Conservation (phyloP, 2,113 vertebrate species). For the Otus sunia region DNA sequence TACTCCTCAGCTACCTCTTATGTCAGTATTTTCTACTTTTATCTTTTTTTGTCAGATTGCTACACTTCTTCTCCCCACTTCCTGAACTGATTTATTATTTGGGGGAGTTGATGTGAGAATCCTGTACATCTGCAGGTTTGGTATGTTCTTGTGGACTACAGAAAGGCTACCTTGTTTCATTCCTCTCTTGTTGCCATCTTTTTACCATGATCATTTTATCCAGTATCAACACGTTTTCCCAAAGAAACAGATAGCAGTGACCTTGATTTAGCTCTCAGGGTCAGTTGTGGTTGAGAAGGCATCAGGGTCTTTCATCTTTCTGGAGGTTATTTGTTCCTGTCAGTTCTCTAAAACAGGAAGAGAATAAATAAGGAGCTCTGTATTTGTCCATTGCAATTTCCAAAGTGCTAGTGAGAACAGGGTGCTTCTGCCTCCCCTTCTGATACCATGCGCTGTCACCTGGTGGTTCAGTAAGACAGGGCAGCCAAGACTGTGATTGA, state of each 20-base stretch:
- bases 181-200: background rate
- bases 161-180: background rate
- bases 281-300: background rate
- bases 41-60: background rate
- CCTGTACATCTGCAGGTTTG: background rate
- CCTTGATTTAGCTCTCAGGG: background rate
- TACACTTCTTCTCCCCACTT: background rate
- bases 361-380: background rate
- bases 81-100: background rate
- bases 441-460: background rate
- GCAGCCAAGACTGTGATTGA: rapidly evolving
- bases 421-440: background rate
- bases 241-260: background rate
- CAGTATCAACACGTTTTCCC: background rate
- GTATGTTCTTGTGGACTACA: background rate
- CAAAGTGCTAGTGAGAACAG: background rate
- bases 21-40: background rate
- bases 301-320: background rate
- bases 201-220: background rate
- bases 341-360: background rate
- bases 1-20: background rate
- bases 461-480: background rate
- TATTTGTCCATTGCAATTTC: background rate
- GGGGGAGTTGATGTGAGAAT: background rate
- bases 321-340: background rate